Evolutionary conservation across 1,140 invertebrate species (phyloP), one percentile per base, ranked within the genome.

Genomic region (Epicauta chinensis): DNA sequence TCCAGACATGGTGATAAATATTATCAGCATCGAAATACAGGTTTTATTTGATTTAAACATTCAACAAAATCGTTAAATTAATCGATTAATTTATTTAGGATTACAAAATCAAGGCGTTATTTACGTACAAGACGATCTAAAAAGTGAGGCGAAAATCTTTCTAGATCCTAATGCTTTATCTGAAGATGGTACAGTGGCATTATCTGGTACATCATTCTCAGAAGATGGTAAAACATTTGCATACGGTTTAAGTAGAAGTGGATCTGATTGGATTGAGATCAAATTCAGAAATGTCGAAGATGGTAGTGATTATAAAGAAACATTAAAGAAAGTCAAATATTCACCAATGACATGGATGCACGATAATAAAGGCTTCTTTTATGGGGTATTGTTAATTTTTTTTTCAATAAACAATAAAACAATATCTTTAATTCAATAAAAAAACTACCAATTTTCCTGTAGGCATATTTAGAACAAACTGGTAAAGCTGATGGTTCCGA

Each of bases 261-360:
- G 95, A 6, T 96, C 93, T 23, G 96, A 99, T 70, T 98, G 96
- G 95, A 82, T 86, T 52, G 91, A 85, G 16, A 92, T 98, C 63
- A 83, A 87, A 66, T 86, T 93, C 56, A 84, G 84, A 60, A 80
- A 88, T 76, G 81, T 86, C 7, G 75, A 79, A 47, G 89, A 86
- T 50, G 84, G 85, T 84, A 68, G 93, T 68, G 90, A 98, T 67
- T 87, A 93, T 57, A 79, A 84, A 2, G 97, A 99, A 73, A 74
- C 84, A 7, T 74, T 99, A 50, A 82, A 92, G 61, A 89, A 92
- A 67, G 86, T 96, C 0, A 98, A 97, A 73, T 98, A 92, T 72
- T 89, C 91, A 0, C 77, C 81, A 7, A 81, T 98, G 67, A 78
- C 89, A 1, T 99, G 96, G 95, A 95, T 92, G 31, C 91, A 93